Base-by-base conservation (phyloP, 2,888 invertebrate species). In the Glaucopsyche alexis region DNA sequence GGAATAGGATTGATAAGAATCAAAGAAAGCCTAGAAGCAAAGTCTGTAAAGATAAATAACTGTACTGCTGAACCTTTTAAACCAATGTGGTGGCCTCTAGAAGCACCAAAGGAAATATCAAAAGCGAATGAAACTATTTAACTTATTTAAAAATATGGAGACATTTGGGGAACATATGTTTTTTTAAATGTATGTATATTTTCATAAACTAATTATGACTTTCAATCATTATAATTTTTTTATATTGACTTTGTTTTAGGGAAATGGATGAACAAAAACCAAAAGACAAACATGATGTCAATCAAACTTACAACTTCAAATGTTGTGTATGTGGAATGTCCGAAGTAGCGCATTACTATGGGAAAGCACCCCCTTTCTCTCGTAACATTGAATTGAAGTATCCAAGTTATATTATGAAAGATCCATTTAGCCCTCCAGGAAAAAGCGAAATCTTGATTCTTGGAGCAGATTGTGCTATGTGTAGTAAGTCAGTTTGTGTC, bases 61-160 rank as follows among this genome's bases (percentile, higher is more conserved):
- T 88, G 91, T 72, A 78, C 86, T 66, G 94, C 95, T 50, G 92
- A 87, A 81, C 93, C 95, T 16, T 81, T 91, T 5, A 96, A 94
- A 82, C 98, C 98, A 0, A 79, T 83, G 16, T 98, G 98, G 98
- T 98, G 98, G 98, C 97, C 98, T 0, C 84, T 94, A 76, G 96
- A 96, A 90, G 94, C 94, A 60, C 93, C 95, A 8, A 95, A 95
- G 87, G 95, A 95, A 83, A 77, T 85, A 78, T 7, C 77, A 49
- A 79, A 79, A 69, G 6, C n/a, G 40, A 69, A 40, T 67, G 72
- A 69, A 67, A 67, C 29, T 29, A 14, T 29, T 45, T 72, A 42
- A 67, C 42, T 11, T 19, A 40, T 66, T 49, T 65, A 50, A 16
- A 66, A 72, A 8, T 16, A 72, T 50, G 38, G 50, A 66, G 19